Evolutionary conservation across 2,797 vertebrate genomes (phyloP).

Genomic region (Phrynocephalus guinanensis): DNA sequence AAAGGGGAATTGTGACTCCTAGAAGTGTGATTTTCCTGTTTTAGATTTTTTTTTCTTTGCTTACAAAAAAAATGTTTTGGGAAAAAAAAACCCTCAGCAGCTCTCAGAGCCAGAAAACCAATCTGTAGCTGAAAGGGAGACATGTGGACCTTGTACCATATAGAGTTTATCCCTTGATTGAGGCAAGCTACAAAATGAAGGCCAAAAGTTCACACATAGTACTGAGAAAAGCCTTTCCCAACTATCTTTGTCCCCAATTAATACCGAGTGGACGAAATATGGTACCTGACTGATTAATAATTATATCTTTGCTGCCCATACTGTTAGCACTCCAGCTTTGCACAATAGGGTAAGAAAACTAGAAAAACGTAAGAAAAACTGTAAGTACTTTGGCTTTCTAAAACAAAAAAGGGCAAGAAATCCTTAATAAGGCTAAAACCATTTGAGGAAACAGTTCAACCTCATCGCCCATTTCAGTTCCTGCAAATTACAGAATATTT

Average conservation of each 20-base stretch:
- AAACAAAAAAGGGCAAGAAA: not conserved
- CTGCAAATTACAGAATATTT: not conserved
- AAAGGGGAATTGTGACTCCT: too few species aligned
- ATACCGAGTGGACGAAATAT: not conserved
- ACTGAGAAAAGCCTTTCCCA: not conserved
- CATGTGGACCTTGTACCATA: too few species aligned
- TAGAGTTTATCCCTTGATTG: too few species aligned
- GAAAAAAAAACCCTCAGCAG: too few species aligned
- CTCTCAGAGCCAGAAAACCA: too few species aligned
- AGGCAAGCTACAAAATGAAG: not conserved
- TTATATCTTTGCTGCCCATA: not conserved
- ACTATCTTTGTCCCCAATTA: not conserved
- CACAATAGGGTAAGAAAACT: too few species aligned
- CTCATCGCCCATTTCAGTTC: not conserved
- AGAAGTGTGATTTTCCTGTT: too few species aligned
- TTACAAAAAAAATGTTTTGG: too few species aligned
- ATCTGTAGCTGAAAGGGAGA: too few species aligned
- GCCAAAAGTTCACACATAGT: not conserved
- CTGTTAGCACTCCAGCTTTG: not conserved
- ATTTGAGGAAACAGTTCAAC: not conserved
- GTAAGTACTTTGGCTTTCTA: not conserved
- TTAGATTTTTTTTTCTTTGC: too few species aligned
- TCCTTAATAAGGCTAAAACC: not conserved
- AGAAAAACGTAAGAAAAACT: too few species aligned
- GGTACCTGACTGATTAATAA: not conserved